phyloP scores from a whole-genome alignment of 2,888 invertebrate species.

The Homarus gammarus region DNA sequence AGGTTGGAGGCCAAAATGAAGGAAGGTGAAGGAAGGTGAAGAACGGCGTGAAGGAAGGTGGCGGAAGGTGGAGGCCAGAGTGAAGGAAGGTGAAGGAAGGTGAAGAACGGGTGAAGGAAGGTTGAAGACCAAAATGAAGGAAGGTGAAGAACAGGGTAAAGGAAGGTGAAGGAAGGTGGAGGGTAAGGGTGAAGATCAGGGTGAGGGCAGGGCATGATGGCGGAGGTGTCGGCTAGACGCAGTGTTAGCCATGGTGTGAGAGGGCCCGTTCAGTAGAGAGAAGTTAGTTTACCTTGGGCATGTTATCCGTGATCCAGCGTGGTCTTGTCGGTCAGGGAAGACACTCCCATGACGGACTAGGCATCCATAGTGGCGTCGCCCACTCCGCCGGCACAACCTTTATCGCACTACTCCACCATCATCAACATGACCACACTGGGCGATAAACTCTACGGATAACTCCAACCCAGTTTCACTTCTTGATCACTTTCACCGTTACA shows the following conservation, averaged over 20 bases:
- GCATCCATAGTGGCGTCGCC: slow-evolving; percentile 2
- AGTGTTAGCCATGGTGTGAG: neutral
- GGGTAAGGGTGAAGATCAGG: neutral
- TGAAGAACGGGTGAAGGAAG: neutral
- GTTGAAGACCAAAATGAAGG: neutral
- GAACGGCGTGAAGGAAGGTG: neutral
- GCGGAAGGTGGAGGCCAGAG: neutral
- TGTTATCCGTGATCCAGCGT: slow-evolving; percentile 47
- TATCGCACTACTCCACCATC: slow-evolving; percentile 11
- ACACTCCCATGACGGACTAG: slow-evolving; percentile 41
- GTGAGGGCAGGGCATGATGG: neutral
- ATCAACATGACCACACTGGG: neutral
- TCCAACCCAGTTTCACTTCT: slow-evolving; percentile 34
- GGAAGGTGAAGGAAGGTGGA: neutral
- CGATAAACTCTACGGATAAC: slow-evolving; percentile 27
- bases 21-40: neutral
- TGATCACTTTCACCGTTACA: neutral
- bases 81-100: neutral
- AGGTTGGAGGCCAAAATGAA: too few species aligned
- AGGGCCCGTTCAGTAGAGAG: neutral
- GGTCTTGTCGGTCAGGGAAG: slow-evolving; percentile 14
- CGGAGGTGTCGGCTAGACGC: neutral
- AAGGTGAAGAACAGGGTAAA: neutral
- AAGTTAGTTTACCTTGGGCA: slow-evolving; percentile 1
- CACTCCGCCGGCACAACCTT: slow-evolving; percentile 8